Evolutionary conservation across 1,140 invertebrate species (phyloP).

Genomic region (Pachyrhynchus sulphureomaculatus): DNA sequence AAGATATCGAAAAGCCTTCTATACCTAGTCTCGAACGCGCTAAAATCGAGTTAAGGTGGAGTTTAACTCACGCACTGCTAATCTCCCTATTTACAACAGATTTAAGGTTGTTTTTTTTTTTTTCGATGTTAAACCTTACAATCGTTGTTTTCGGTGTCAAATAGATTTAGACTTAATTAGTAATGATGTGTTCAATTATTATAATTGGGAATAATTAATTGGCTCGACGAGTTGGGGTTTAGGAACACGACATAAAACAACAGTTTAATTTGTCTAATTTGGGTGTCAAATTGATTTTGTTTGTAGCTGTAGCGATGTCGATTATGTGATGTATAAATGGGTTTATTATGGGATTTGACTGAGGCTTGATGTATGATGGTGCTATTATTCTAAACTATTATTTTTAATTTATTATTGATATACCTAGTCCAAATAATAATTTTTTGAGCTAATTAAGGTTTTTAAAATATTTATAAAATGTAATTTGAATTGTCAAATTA

Average conservation of each 20-base stretch:
- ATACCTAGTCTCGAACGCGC: background rate
- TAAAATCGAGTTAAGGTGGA: slow-evolving; percentile 17
- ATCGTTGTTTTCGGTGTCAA: slow-evolving; percentile 38
- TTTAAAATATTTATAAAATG: too few species aligned
- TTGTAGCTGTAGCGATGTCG: slow-evolving; percentile 19
- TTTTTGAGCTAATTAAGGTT: too few species aligned
- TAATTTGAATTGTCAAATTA: too few species aligned
- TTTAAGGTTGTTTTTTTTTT: slow-evolving; percentile 30
- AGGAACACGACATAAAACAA: slow-evolving; percentile 38
- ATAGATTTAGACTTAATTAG: slow-evolving; percentile 49
- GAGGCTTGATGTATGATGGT: background rate
- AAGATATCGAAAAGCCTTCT: background rate
- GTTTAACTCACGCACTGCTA: slow-evolving; percentile 30
- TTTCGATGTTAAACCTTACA: slow-evolving; percentile 33
- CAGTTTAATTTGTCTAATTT: slow-evolving; percentile 42
- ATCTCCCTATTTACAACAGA: slow-evolving; percentile 21
- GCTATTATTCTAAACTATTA: background rate
- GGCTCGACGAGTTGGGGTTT: slow-evolving; percentile 40
- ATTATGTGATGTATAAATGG: slow-evolving; percentile 16
- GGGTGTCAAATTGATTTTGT: slow-evolving; percentile 33
- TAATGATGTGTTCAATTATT: slow-evolving; percentile 52
- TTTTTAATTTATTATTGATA: too few species aligned
- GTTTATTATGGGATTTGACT: background rate
- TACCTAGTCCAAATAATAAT: too few species aligned
- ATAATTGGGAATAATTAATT: slow-evolving; percentile 51